These are phyloP conservation scores for Parnassius orleans DNA, from an alignment of 2,888 invertebrate species.

Conservation along the genomic window DNA sequence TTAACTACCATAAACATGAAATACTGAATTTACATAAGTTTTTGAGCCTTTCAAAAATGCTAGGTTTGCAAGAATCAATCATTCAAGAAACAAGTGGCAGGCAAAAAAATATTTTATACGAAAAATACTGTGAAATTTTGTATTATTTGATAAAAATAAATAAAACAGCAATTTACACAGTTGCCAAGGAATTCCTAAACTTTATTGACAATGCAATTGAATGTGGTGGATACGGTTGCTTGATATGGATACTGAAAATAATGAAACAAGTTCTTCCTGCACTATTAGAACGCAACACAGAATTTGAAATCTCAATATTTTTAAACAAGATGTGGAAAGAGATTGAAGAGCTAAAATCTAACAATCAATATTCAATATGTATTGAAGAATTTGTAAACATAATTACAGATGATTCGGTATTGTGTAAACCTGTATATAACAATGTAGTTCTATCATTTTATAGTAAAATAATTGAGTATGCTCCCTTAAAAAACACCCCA, in stretches of 20 bases:
- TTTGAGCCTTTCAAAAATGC: slow-evolving; percentile 38
- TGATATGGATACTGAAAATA: slow-evolving; percentile 64
- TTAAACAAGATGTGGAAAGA: slow-evolving; percentile 65
- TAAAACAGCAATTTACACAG: slow-evolving; percentile 22
- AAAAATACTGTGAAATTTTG: slow-evolving; percentile 58
- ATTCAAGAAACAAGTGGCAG: slow-evolving; percentile 53
- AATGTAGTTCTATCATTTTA: slow-evolving; percentile 55
- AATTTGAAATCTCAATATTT: slow-evolving; percentile 51
- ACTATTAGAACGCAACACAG: slow-evolving; percentile 27
- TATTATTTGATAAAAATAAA: slow-evolving; percentile 39
- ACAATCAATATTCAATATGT: slow-evolving; percentile 62
- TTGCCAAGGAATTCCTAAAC: slow-evolving; percentile 40
- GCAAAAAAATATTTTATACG: slow-evolving; percentile 57
- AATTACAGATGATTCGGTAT: slow-evolving; percentile 51
- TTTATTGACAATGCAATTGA: slow-evolving; percentile 59
- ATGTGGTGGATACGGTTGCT: slow-evolving; percentile 71
- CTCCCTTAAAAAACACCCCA: slow-evolving; percentile 54
- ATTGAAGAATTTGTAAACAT: slow-evolving; percentile 63
- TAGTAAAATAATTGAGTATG: slow-evolving; percentile 62
- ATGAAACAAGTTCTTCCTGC: slow-evolving; percentile 48
- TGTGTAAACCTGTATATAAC: slow-evolving; percentile 49
- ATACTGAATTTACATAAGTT: slow-evolving; percentile 45
- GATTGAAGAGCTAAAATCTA: slow-evolving; percentile 70
- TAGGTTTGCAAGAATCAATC: slow-evolving; percentile 36
- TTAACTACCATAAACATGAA: slow-evolving; percentile 43